Evolutionary conservation across 2,797 vertebrate species (phyloP), one percentile per base, ranked within the genome.

Genomic region (Numenius phaeopus): DNA sequence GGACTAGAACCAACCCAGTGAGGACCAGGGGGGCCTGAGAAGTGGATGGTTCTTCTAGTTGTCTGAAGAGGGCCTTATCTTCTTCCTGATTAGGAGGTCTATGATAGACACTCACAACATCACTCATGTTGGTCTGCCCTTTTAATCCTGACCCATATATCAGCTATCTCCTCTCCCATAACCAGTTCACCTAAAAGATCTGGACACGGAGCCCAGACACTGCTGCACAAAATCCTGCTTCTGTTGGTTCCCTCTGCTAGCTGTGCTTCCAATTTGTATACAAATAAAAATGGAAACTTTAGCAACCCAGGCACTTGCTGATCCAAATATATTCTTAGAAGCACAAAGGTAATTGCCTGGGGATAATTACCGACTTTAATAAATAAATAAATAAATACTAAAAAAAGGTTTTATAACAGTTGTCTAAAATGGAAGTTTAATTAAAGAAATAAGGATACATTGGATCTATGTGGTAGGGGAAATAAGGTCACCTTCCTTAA

Each of bases 361-460:
- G 87, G 21, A 57, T 44, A 67, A 82, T 59, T 82, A 40, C 15
- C 44, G 10, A 83, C 26, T 87, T 97, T 80, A 55, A 91, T 42
- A 6, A 5, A 61, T 44, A 32, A 69, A 50, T 29, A 57, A 70
- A 61, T 65, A 42, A 30, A 23, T 21, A 29, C 10, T 11, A 17
- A 80, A 77, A 66, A 44, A 79, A 62, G 7, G 79, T 44, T 64
- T 64, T 76, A 34, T 32, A 64, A 46, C 12, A 46, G 14, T 81
- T 95, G 29, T 81, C 59, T 80, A 66, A 89, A 85, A 87, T 32
- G 3, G 22, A 91, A 91, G 18, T 80, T 93, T 90, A 93, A 88
- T 89, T 94, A 67, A 67, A 86, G 32, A 78, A 92, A 65, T 40
- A 66, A 86, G 10, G 37, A 92, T 34, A 66, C 7, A 57, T 73